Conservation (phyloP, 2,888 invertebrate species). For the Meliscaeva auricollis region DNA sequence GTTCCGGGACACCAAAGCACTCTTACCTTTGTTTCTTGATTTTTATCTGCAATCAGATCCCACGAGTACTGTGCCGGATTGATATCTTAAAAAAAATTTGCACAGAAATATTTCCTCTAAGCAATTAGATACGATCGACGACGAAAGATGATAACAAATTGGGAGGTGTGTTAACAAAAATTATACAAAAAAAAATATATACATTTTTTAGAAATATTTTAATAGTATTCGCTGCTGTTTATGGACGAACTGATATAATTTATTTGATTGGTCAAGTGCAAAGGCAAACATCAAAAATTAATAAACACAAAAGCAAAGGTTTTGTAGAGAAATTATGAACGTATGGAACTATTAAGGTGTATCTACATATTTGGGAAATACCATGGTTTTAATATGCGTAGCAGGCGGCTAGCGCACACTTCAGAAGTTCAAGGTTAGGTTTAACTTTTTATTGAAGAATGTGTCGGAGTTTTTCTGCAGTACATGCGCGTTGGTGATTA, state of each 20-base stretch:
- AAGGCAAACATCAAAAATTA: not conserved
- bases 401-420: not conserved
- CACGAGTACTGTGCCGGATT: conserved; percentile 37
- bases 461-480: not conserved
- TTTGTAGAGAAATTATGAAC: too few relatives aligned
- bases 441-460: not conserved
- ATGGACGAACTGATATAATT: not conserved
- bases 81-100: conserved; percentile 4
- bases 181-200: not conserved
- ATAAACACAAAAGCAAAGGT: too few relatives aligned
- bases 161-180: conserved; percentile 36
- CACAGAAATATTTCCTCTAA: not conserved
- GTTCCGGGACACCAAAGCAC: conserved; percentile 18
- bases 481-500: not conserved
- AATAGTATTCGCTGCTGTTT: not conserved
- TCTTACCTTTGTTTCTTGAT: conserved; percentile 16
- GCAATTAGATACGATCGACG: not conserved
- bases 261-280: not conserved
- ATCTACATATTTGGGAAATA: not conserved
- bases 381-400: not conserved
- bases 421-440: conserved; percentile 16
- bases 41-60: not conserved
- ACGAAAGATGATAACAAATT: not conserved
- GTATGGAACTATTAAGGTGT: too few relatives aligned
- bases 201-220: not conserved